Evolutionary conservation across 2,888 invertebrate genomes (phyloP), one percentile per base, ranked within the genome.

Genomic region (Pollenia griseotomentosa): DNA sequence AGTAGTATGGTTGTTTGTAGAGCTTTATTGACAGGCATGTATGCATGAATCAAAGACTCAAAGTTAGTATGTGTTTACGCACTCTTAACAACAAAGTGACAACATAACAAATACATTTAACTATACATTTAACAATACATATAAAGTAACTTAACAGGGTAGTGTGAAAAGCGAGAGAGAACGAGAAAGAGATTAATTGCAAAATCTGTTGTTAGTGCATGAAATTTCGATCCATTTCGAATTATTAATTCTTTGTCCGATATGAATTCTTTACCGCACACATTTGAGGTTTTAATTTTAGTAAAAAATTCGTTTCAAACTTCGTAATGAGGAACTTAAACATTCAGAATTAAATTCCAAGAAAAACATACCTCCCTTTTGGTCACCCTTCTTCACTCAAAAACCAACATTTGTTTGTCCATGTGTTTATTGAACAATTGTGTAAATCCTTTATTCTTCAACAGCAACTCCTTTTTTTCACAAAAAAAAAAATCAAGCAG

Each of bases 81-180:
- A 86, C 82, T 82, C 78, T 78, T 74, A 86, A 86, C 82, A 86
- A 79, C 66, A 85, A 74, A 82, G 73, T 73, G 78, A 82, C 85
- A 80, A 75, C 70, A 80, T 75, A 85, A 80, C 84, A 85, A 74
- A 80, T 48, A 77, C 16, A 65, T 68, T 19, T 40, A 9, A 51
- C 16, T 1, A 33, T 33, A 4, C 9, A 51, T 51, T 12, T 5
- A 75, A n/a, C n/a, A 74, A 80, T 48, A 77, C 16, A 65, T 68
- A 14, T 40, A 9, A 63, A 63, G 1, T 63, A 51, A 19, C 1
- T 42, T 42, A 14, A 55, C 48, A 77, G 80, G 74, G 61, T 75
- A 23, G 11, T 44, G 8, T 44, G 48, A 44, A 77, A 44, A 14
- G n/a, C 4, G 33, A 23, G n/a, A 61, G 14, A n/a, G 0, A 12